Percentiles rank a stretch among this genome's conserved stretches.
phyloP scores from a whole-genome alignment of 2,888 invertebrate species.

The Synergus laeviventris region DNA sequence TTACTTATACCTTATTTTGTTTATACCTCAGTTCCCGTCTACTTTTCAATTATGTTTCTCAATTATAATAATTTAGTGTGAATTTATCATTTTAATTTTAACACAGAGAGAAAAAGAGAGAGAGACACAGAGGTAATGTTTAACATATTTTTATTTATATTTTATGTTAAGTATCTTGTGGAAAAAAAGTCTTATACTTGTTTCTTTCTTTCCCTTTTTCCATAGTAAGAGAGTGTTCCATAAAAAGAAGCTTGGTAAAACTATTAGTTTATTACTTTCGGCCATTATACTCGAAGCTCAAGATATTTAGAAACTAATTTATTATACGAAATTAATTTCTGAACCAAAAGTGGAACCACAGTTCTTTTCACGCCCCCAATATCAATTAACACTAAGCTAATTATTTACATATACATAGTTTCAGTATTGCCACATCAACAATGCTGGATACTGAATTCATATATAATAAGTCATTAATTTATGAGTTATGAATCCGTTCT shows the following conservation, averaged over 20 bases:
- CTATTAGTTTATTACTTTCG: neutral
- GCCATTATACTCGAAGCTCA: neutral
- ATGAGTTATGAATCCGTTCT: too few relatives aligned
- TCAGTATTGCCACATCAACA: too few relatives aligned
- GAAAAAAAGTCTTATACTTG: too few relatives aligned
- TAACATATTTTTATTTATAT: too few relatives aligned
- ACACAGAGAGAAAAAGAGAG: neutral
- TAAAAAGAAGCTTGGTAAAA: neutral
- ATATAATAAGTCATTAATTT: too few relatives aligned
- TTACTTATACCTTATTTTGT: conserved; percentile 6
- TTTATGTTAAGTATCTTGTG: too few relatives aligned
- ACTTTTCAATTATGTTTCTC: neutral
- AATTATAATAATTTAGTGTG: neutral
- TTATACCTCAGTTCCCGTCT: neutral
- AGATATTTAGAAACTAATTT: neutral
- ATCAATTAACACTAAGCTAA: too few relatives aligned
- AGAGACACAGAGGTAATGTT: too few relatives aligned
- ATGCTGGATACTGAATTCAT: too few relatives aligned
- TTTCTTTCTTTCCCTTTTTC: neutral
- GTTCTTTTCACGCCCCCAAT: too few relatives aligned
- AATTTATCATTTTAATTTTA: neutral
- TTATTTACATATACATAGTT: too few relatives aligned
- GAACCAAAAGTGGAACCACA: too few relatives aligned
- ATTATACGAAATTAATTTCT: neutral
- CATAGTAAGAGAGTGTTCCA: neutral